A percentile compares a stretch with the other conserved stretches of the same genome.
phyloP scores from a whole-genome alignment of 2,113 vertebrate species.

The Oceanodroma tethys region DNA sequence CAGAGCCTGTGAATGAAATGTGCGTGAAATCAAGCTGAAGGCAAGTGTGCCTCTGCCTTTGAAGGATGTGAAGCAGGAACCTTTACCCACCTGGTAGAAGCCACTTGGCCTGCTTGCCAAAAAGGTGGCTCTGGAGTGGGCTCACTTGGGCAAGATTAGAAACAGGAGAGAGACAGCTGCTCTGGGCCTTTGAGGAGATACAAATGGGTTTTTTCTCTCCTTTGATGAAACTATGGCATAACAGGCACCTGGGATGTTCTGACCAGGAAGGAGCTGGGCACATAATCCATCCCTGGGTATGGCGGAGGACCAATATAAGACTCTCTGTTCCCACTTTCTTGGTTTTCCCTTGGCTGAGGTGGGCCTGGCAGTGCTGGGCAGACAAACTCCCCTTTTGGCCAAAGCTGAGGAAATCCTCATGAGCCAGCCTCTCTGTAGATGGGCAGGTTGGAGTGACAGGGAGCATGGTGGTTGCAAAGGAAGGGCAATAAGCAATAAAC shows the following conservation, averaged over 20 bases:
- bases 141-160: not conserved
- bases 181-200: not conserved
- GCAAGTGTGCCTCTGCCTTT: not conserved
- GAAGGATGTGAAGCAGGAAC: not conserved
- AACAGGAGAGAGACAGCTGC: not conserved
- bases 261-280: not conserved
- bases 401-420: not conserved
- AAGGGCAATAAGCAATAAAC: not conserved
- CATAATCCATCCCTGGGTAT: not conserved
- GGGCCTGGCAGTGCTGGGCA: not conserved
- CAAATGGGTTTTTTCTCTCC: not conserved
- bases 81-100: not conserved
- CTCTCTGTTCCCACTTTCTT: not conserved
- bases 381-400: not conserved
- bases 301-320: not conserved
- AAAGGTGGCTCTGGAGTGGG: not conserved
- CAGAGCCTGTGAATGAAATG: not conserved
- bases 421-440: not conserved
- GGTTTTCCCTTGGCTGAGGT: not conserved
- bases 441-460: not conserved
- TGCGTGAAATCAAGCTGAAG: not conserved
- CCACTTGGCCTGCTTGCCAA: not conserved
- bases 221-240: not conserved
- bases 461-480: not conserved
- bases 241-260: not conserved